Conservation (phyloP, 2,113 vertebrate genomes). For the Heterochromis multidens region DNA sequence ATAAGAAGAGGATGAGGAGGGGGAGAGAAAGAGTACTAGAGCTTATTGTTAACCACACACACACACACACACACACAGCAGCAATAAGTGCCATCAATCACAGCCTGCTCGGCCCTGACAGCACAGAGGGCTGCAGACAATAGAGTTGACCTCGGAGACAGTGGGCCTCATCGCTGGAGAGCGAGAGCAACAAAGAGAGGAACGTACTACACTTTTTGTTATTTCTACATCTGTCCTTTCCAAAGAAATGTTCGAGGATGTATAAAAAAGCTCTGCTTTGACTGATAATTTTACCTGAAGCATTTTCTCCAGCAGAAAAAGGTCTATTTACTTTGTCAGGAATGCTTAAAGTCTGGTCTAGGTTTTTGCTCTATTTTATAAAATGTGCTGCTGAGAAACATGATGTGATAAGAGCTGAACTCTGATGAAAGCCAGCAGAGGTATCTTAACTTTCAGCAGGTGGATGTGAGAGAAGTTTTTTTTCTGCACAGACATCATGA, state of each 20-base stretch:
- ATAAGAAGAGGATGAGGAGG: neutral
- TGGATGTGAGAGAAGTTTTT: too few relatives aligned
- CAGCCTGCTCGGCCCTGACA: neutral
- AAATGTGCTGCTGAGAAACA: too few relatives aligned
- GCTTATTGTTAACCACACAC: neutral
- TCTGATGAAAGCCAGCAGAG: too few relatives aligned
- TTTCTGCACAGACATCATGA: too few relatives aligned
- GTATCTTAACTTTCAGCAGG: too few relatives aligned
- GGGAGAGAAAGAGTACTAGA: neutral
- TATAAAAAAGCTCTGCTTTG: neutral
- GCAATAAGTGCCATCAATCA: neutral
- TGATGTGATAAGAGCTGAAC: too few relatives aligned
- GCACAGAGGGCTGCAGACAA: conserved; percentile 10
- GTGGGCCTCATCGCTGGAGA: neutral
- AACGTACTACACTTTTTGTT: neutral
- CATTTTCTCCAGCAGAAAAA: neutral
- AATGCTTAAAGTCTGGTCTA: too few relatives aligned
- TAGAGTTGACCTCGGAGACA: neutral
- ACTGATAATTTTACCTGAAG: neutral
- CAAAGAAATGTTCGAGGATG: too few relatives aligned
- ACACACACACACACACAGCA: neutral
- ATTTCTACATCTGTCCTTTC: neutral
- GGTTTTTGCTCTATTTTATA: too few relatives aligned
- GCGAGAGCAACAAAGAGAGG: neutral
- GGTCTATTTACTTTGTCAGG: too few relatives aligned